These are phyloP conservation scores for Heterocephalus glaber DNA, from an alignment of 2,113 vertebrate genomes.

Conservation along the genomic window DNA sequence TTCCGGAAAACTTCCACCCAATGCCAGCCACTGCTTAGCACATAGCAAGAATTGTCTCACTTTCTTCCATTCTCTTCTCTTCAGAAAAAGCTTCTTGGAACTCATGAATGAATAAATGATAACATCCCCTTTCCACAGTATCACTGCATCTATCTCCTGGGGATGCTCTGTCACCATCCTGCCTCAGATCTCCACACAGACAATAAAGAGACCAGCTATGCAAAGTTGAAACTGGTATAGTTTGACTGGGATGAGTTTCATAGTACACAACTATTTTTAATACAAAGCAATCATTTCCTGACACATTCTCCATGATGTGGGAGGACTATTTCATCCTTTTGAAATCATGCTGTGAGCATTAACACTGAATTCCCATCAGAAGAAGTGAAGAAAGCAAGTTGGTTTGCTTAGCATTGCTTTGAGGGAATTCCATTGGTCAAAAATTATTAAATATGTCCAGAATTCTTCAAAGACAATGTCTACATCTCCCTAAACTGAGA, in stretches of 20 bases:
- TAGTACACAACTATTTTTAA: slow-evolving; percentile 41
- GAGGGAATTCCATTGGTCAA: not conserved
- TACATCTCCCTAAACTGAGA: slow-evolving; percentile 54
- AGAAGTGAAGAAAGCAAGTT: not conserved
- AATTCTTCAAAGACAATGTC: slow-evolving; percentile 39
- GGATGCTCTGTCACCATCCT: not conserved
- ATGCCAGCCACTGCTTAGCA: not conserved
- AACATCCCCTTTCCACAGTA: slow-evolving; percentile 28
- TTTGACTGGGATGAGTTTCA: not conserved
- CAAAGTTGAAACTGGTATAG: not conserved
- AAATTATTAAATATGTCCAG: slow-evolving; percentile 43
- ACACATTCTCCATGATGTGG: not conserved
- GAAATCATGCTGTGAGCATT: slow-evolving; percentile 40
- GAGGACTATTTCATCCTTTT: slow-evolving; percentile 45
- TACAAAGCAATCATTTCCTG: slow-evolving; percentile 21
- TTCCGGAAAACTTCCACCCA: not conserved
- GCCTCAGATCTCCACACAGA: not conserved
- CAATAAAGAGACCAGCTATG: not conserved
- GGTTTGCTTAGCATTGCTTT: not conserved
- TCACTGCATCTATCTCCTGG: not conserved
- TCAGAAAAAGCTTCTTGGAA: not conserved
- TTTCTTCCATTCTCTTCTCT: slow-evolving; percentile 7
- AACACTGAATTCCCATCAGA: slow-evolving; percentile 41
- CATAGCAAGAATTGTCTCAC: not conserved
- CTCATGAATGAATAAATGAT: not conserved